Evolutionary conservation across 2,113 vertebrate species (phyloP).

Genomic region (Dasypus novemcinctus): DNA sequence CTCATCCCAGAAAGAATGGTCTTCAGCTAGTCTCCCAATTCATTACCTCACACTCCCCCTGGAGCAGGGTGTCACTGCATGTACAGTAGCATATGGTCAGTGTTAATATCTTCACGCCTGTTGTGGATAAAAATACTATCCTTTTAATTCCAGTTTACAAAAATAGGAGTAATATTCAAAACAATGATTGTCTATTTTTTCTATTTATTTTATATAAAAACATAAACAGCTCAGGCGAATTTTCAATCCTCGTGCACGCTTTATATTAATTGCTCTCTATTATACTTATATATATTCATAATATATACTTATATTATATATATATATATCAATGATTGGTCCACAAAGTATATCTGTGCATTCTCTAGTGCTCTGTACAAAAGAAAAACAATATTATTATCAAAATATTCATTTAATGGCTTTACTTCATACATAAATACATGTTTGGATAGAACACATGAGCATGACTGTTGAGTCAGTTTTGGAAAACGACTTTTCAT

Average conservation of each 20-base stretch:
- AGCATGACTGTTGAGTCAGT: constrained; percentile 93
- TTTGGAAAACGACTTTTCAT: constrained; percentile 91
- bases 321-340: constrained; percentile 91
- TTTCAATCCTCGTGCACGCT: constrained; percentile 90
- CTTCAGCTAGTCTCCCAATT: constrained; percentile 90
- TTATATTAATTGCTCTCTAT: constrained; percentile 84
- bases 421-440: constrained; percentile 99
- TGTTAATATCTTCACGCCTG: constrained; percentile 94
- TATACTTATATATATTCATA: constrained; percentile 88
- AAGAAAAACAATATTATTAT: constrained; percentile 99
- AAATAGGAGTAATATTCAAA: constrained; percentile 98
- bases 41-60: constrained; percentile 89
- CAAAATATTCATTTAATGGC: constrained; percentile 99
- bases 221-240: constrained; percentile 92
- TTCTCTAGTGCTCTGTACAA: constrained; percentile 98
- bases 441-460: constrained; percentile 96
- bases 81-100: constrained; percentile 93
- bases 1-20: constrained; percentile 88
- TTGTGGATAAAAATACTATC: constrained; percentile 97
- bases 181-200: constrained; percentile 95
- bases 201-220: constrained; percentile 97
- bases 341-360: constrained; percentile 95
- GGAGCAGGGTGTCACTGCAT: constrained; percentile 92
- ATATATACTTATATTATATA: constrained; percentile 87
- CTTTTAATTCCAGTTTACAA: constrained; percentile 95